phyloP scores from a whole-genome alignment of 2,888 invertebrate species.

The Ferrisia virgata region DNA sequence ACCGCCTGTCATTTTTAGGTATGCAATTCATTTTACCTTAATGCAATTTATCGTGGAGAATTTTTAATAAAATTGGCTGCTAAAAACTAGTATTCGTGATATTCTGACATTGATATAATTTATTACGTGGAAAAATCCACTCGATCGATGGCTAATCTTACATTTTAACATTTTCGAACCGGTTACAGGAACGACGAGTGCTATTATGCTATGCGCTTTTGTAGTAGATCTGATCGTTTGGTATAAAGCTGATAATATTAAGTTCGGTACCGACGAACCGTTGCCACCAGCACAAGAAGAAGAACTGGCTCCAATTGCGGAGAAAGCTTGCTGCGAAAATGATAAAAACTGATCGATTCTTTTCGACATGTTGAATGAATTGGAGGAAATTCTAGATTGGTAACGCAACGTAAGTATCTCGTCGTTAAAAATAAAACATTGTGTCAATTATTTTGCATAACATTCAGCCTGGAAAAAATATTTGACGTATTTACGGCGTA shows the following conservation, averaged over 20 bases:
- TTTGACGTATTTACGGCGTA: background rate
- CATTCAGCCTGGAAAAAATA: background rate
- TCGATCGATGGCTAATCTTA: no score
- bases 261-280: slow-evolving; percentile 62
- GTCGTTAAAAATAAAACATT: no score
- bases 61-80: no score
- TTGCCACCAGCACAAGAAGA: slow-evolving; percentile 56
- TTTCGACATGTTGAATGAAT: background rate
- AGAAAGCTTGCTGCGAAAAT: slow-evolving; percentile 48
- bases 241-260: slow-evolving; percentile 82
- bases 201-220: slow-evolving; percentile 81
- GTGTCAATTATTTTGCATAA: background rate
- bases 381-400: background rate
- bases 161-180: background rate
- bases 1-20: no score
- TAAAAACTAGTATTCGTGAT: no score
- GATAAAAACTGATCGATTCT: slow-evolving; percentile 18
- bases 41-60: no score
- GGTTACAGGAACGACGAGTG: slow-evolving; percentile 73
- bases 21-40: no score
- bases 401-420: no score
- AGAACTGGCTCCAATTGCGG: slow-evolving; percentile 54
- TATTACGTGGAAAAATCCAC: no score
- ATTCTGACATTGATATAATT: no score
- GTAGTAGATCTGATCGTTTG: slow-evolving; percentile 84